Conservation (phyloP, 2,888 invertebrate species). For the Amphipyra tragopoginis region DNA sequence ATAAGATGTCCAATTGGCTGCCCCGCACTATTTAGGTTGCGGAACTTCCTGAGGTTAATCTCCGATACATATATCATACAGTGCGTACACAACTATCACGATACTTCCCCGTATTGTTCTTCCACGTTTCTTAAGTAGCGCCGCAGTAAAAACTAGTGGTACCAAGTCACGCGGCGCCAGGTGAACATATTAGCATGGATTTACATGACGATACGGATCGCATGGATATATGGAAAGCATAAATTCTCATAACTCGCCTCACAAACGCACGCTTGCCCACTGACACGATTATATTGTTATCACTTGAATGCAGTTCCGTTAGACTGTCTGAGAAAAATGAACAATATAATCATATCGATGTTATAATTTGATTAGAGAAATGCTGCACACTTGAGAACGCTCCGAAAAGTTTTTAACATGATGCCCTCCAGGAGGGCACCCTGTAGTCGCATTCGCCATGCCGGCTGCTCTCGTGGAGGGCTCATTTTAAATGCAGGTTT, state of each 20-base stretch:
- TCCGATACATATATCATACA: slow-evolving; percentile 7
- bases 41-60: too few relatives aligned
- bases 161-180: slow-evolving; percentile 39
- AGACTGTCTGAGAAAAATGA: not conserved
- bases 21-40: too few relatives aligned
- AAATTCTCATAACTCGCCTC: slow-evolving; percentile 28
- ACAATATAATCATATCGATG: too few relatives aligned
- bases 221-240: slow-evolving; percentile 51
- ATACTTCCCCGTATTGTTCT: slow-evolving; percentile 43
- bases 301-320: slow-evolving; percentile 54
- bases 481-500: too few relatives aligned
- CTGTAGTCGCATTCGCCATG: too few relatives aligned
- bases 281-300: slow-evolving; percentile 61
- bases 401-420: too few relatives aligned
- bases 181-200: slow-evolving; percentile 51
- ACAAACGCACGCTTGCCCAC: slow-evolving; percentile 40
- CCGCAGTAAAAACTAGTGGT: slow-evolving; percentile 25
- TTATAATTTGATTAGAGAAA: too few relatives aligned
- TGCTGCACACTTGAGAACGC: too few relatives aligned
- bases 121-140: slow-evolving; percentile 8
- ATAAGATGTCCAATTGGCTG: too few relatives aligned
- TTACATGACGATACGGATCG: slow-evolving; percentile 48
- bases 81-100: slow-evolving; percentile 18
- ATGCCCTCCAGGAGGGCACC: too few relatives aligned
- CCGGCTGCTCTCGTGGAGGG: too few relatives aligned